Conservation (phyloP, 1,140 invertebrate species). For the Hirudo medicinalis region DNA sequence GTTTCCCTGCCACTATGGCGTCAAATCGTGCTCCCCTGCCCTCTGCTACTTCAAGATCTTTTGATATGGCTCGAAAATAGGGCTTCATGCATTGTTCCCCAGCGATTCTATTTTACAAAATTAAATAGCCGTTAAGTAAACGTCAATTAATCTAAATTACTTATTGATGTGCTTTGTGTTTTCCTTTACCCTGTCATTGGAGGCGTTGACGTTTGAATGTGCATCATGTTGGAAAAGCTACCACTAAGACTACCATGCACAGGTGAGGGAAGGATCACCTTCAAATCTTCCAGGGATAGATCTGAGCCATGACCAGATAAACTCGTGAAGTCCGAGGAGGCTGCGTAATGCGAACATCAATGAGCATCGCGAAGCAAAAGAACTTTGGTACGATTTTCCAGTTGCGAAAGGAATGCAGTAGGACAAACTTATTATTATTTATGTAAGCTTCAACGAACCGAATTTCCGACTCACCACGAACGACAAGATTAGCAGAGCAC, state of each 20-base stretch:
- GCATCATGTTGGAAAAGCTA: not conserved
- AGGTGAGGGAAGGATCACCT: not conserved
- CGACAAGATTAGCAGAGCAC: not conserved
- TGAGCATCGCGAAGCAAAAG: no score
- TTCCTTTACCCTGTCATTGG: not conserved
- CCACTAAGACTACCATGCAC: not conserved
- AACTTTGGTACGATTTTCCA: no score
- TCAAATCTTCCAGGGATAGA: not conserved
- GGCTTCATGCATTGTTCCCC: conserved; percentile 50
- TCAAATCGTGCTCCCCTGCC: not conserved
- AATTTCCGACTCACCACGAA: not conserved
- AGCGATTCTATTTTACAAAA: conserved; percentile 26
- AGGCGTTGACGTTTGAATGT: not conserved
- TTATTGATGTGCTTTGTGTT: not conserved
- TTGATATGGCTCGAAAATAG: conserved; percentile 62
- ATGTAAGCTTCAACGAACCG: not conserved
- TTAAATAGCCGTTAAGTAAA: not conserved
- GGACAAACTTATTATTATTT: no score
- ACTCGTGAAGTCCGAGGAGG: no score
- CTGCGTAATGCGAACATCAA: no score
- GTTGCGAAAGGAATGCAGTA: no score
- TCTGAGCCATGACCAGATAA: no score
- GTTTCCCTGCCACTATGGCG: conserved; percentile 62
- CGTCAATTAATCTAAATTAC: not conserved
- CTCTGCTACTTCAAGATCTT: conserved; percentile 13